Evolutionary conservation across 2,113 vertebrate species (phyloP).

Genomic region (Pachypanchax playfairii): DNA sequence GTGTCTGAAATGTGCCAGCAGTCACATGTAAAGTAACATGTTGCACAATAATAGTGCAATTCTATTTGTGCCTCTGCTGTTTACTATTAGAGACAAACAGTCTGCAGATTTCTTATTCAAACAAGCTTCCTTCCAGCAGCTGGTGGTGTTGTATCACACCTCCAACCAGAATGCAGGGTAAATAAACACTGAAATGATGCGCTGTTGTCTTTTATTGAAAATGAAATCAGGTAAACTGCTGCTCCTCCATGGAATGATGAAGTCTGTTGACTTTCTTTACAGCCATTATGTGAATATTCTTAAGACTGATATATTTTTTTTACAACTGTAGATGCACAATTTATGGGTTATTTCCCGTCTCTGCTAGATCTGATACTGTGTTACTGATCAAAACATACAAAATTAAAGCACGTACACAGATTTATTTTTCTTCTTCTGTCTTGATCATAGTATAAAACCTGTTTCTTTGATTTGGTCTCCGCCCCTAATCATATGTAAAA

Average conservation of each 20-base stretch:
- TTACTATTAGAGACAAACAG: conserved; percentile 13
- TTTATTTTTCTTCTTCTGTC: conserved; percentile 10
- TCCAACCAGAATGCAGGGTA: conserved; percentile 26
- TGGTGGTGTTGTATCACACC: conserved; percentile 22
- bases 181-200: conserved; percentile 25
- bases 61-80: conserved; percentile 16
- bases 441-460: conserved; percentile 35
- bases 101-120: conserved; percentile 35
- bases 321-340: conserved; percentile 15
- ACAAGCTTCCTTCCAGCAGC: conserved; percentile 26
- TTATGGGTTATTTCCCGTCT: conserved; percentile 22
- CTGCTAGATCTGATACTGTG: conserved; percentile 12
- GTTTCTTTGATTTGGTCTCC: conserved; percentile 21
- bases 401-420: conserved; percentile 13
- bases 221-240: conserved; percentile 27
- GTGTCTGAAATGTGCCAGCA: background rate
- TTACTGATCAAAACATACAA: conserved; percentile 25
- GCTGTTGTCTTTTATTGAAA: conserved; percentile 36
- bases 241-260: conserved; percentile 12
- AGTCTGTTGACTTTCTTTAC: conserved; percentile 11
- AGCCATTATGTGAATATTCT: conserved; percentile 35
- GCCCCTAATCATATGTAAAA: conserved; percentile 55
- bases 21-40: background rate
- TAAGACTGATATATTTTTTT: conserved; percentile 13
- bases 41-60: background rate